Evolutionary conservation across 2,113 vertebrate species (phyloP).

Genomic region (Loxodonta africana): DNA sequence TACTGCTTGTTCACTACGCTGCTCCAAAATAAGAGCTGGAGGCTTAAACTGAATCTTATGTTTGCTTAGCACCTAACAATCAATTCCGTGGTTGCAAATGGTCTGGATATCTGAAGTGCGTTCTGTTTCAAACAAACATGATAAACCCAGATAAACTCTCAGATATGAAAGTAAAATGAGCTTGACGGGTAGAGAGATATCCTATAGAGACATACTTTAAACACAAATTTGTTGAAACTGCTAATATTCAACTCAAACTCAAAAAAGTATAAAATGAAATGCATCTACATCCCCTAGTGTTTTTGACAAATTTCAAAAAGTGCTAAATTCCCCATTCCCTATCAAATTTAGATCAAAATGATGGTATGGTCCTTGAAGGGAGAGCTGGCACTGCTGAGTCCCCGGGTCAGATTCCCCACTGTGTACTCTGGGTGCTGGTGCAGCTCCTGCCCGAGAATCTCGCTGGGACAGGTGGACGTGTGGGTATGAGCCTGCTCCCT

Average conservation of each 20-base stretch:
- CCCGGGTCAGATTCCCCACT: neutral
- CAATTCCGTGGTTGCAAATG: neutral
- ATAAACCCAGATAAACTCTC: neutral
- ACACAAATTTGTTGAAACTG: neutral
- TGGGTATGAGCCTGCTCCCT: neutral
- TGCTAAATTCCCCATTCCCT: neutral
- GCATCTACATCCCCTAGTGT: rapidly evolving
- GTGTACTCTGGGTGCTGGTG: neutral
- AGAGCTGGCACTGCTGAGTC: neutral
- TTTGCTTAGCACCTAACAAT: neutral
- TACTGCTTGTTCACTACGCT: neutral
- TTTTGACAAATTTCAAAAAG: neutral
- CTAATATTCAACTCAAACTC: neutral
- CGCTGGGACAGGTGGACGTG: neutral
- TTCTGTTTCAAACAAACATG: neutral
- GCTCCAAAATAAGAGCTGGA: neutral
- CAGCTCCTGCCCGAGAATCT: neutral
- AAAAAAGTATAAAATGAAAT: neutral
- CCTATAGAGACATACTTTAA: neutral
- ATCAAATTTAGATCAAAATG: neutral
- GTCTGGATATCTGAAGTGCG: neutral
- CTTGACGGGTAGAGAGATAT: neutral
- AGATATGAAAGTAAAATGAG: neutral
- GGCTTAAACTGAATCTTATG: neutral
- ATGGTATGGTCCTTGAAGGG: neutral